phyloP scores from a whole-genome alignment of 2,888 invertebrate species.

The Cremastobaeus sp. region DNA sequence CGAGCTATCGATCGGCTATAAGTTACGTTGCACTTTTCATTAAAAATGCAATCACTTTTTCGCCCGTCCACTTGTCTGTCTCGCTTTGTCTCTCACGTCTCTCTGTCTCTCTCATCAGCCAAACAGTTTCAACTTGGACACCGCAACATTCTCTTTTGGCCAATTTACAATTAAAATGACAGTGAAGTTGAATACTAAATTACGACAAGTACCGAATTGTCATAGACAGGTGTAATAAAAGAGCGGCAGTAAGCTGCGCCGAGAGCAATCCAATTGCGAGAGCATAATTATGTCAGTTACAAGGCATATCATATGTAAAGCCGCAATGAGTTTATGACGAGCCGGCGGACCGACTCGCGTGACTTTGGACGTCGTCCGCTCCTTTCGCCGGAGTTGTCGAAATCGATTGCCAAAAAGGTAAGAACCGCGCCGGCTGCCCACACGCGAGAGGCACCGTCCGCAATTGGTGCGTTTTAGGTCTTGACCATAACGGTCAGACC shows the following conservation, averaged over 20 bases:
- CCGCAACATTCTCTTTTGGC: constrained; percentile 13
- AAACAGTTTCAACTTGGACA: constrained; percentile 5
- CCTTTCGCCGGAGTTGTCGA: constrained; percentile 50
- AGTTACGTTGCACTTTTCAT: constrained; percentile 39
- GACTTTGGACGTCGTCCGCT: constrained; percentile 62
- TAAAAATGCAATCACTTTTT: constrained; percentile 31
- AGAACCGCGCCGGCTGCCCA: constrained; percentile 51
- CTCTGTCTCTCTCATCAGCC: not conserved
- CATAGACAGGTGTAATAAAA: constrained; percentile 32
- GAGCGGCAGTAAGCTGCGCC: constrained; percentile 24
- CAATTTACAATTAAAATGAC: constrained; percentile 46
- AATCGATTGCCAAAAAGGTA: constrained; percentile 60
- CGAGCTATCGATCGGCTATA: constrained; percentile 29
- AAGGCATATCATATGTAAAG: constrained; percentile 5
- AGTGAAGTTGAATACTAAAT: constrained; percentile 25
- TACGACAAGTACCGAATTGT: constrained; percentile 9
- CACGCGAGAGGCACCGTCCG: constrained; percentile 44
- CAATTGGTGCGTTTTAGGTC: constrained; percentile 63
- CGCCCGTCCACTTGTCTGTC: not conserved
- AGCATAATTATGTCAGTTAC: constrained; percentile 10
- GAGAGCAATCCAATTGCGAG: constrained; percentile 26
- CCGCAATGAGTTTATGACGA: constrained; percentile 28
- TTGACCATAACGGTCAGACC: constrained; percentile 68
- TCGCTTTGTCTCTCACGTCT: not conserved
- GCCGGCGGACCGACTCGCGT: constrained; percentile 54